phyloP scores from a whole-genome alignment of 2,113 vertebrate species.

The Myodes glareolus region DNA sequence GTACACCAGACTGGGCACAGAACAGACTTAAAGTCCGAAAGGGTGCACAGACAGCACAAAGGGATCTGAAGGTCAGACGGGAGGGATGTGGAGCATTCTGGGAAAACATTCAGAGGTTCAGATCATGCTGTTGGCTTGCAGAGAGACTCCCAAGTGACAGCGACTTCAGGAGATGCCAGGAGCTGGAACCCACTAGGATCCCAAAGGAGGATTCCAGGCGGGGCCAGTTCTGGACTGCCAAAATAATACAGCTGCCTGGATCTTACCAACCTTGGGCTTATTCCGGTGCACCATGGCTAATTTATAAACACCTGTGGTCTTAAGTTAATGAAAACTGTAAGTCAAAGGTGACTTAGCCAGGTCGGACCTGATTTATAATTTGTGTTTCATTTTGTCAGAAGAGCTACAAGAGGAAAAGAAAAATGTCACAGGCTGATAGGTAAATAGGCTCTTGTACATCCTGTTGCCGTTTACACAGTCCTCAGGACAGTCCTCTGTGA shows the following conservation, averaged over 20 bases:
- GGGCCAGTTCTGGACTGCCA: background rate
- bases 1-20: background rate
- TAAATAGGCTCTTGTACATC: background rate
- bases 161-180: accelerated
- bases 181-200: accelerated
- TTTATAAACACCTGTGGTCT: background rate
- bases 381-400: background rate
- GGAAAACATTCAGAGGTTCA: background rate
- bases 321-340: background rate
- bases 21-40: background rate
- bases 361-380: background rate
- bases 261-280: background rate
- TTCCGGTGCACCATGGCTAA: background rate
- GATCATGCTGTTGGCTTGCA: accelerated
- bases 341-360: background rate
- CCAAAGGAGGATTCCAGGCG: background rate
- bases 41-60: background rate
- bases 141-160: background rate
- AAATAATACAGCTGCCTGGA: accelerated
- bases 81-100: background rate
- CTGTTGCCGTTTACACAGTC: accelerated
- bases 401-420: background rate
- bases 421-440: background rate
- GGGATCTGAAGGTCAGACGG: background rate
- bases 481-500: background rate